A percentile compares a stretch with the other conserved stretches of the same genome.
Evolutionary conservation across 2,113 vertebrate species (phyloP).

Genomic region (Vulpes ferrilata): DNA sequence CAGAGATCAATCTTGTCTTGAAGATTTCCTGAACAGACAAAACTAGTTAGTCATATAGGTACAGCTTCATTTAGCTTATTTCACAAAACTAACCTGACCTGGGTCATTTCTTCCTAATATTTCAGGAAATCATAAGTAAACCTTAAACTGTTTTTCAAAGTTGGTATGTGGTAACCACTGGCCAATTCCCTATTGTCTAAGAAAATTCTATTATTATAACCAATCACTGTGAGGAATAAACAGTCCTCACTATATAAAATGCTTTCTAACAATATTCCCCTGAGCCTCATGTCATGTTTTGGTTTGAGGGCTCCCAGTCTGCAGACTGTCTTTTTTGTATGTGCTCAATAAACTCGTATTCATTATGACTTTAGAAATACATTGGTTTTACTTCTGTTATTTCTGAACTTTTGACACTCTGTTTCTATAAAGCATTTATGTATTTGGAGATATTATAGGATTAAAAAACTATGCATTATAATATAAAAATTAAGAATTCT

Average conservation of each 20-base stretch:
- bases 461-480: not conserved
- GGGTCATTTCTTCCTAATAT: not conserved
- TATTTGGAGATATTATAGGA: not conserved
- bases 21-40: not conserved
- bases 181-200: not conserved
- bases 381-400: not conserved
- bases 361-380: not conserved
- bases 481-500: slow-evolving; percentile 52
- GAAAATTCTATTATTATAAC: not conserved
- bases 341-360: not conserved
- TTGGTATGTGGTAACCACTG: not conserved
- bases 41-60: not conserved
- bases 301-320: not conserved
- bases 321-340: not conserved
- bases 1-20: not conserved
- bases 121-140: not conserved
- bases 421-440: slow-evolving; percentile 8
- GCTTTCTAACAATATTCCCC: not conserved
- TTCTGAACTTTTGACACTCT: not conserved
- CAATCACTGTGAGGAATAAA: not conserved
- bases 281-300: no score
- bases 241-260: not conserved
- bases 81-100: not conserved
- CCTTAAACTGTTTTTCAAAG: not conserved
- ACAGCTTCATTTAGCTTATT: not conserved